phyloP scores from a whole-genome alignment of 2,888 invertebrate species.

The Anorthoa munda region DNA sequence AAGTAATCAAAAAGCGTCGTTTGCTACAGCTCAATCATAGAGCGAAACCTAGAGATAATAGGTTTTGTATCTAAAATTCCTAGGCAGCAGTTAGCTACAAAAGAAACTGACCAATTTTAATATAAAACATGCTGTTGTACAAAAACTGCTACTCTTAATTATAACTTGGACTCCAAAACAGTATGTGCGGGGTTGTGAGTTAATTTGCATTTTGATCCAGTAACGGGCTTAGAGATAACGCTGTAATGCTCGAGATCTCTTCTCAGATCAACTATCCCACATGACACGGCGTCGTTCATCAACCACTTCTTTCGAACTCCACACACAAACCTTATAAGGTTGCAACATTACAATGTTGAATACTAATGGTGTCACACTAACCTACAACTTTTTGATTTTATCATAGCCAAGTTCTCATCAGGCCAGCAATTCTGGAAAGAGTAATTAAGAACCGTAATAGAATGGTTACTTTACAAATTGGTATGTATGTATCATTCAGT shows the following conservation, averaged over 20 bases:
- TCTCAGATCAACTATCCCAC: conserved; percentile 75
- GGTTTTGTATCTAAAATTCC: conserved; percentile 46
- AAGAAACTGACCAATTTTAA: conserved; percentile 44
- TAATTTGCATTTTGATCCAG: conserved; percentile 82
- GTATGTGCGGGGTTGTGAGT: conserved; percentile 71
- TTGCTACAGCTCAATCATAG: conserved; percentile 35
- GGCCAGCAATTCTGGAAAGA: conserved; percentile 63
- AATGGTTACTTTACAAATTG: conserved; percentile 72
- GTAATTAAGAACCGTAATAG: conserved; percentile 70
- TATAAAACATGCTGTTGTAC: conserved; percentile 19
- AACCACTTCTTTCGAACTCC: conserved; percentile 74
- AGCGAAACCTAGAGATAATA: conserved; percentile 37
- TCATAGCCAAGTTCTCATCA: conserved; percentile 67
- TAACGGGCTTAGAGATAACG: conserved; percentile 78
- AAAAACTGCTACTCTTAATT: conserved; percentile 54
- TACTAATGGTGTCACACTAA: conserved; percentile 72
- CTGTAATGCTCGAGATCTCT: conserved; percentile 78
- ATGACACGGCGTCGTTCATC: conserved; percentile 73
- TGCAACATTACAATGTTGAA: conserved; percentile 65
- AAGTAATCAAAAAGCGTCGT: conserved; percentile 39
- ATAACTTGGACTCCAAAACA: conserved; percentile 64
- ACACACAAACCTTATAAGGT: conserved; percentile 74
- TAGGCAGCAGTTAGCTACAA: conserved; percentile 23
- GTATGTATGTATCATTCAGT: conserved; percentile 72
- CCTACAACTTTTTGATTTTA: conserved; percentile 70